Evolutionary conservation across 2,113 vertebrate species (phyloP).

Genomic region (Atractosteus spatula): DNA sequence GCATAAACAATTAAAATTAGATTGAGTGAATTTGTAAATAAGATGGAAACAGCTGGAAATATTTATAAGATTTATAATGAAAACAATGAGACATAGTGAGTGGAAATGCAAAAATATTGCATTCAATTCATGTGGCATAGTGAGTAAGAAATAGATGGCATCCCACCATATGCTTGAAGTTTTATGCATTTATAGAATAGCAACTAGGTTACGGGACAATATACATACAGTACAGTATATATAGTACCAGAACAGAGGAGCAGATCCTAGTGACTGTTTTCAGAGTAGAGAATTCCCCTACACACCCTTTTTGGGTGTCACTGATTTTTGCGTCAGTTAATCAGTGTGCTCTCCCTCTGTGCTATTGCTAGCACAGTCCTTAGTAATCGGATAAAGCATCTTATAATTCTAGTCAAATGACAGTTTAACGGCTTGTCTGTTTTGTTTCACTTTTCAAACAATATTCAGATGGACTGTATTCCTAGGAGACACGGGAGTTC

Average conservation of each 20-base stretch:
- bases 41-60: not conserved
- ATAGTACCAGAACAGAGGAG: conserved; percentile 8
- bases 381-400: conserved; percentile 46
- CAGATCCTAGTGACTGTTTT: conserved; percentile 13
- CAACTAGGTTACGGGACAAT: too few species aligned
- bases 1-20: too few species aligned
- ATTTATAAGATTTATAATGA: not conserved
- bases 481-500: conserved; percentile 32
- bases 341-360: conserved; percentile 23
- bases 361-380: conserved; percentile 33
- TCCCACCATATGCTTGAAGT: too few species aligned
- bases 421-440: conserved; percentile 32
- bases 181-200: too few species aligned
- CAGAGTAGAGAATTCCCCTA: not conserved
- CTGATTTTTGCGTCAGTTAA: conserved; percentile 14
- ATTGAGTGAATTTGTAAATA: not conserved
- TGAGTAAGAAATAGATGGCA: too few species aligned
- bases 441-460: conserved; percentile 16
- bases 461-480: conserved; percentile 16
- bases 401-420: conserved; percentile 42
- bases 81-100: too few species aligned
- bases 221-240: too few species aligned
- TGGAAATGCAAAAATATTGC: too few species aligned
- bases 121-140: too few species aligned
- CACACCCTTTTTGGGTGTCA: too few species aligned